These are phyloP conservation scores for Xiphorhynchus elegans DNA, from an alignment of 2,113 vertebrate genomes.

Conservation along the genomic window DNA sequence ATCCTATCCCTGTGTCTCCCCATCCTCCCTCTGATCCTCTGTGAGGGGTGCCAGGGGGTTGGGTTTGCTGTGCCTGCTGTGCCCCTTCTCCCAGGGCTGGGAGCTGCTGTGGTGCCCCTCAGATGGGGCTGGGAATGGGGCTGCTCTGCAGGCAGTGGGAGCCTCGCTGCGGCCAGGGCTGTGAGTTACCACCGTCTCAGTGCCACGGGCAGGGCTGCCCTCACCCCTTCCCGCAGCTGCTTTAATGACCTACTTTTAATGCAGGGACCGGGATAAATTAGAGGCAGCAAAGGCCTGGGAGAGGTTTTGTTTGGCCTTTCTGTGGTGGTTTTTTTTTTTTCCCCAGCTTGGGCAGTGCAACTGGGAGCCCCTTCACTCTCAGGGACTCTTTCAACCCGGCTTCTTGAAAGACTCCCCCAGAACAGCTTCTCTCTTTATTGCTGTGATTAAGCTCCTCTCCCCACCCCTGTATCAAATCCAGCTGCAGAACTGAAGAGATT, in stretches of 20 bases:
- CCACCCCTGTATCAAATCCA: conserved; percentile 68
- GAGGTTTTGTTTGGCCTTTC: conserved; percentile 34
- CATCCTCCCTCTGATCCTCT: neutral
- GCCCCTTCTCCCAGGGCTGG: fast-evolving
- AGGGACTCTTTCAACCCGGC: conserved; percentile 4
- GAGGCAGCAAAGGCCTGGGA: conserved; percentile 5
- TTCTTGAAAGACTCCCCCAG: conserved; percentile 54
- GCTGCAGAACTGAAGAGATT: conserved; percentile 68
- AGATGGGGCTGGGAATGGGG: neutral
- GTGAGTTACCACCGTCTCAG: neutral
- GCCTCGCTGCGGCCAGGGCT: neutral
- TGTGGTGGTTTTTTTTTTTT: neutral
- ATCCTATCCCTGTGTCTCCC: neutral
- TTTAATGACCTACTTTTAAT: conserved; percentile 35
- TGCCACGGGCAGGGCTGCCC: neutral
- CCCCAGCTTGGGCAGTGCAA: neutral
- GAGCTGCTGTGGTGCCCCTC: neutral
- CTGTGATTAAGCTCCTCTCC: conserved; percentile 61
- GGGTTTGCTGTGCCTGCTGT: fast-evolving
- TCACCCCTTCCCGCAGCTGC: neutral
- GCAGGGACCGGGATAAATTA: neutral
- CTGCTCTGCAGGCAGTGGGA: neutral
- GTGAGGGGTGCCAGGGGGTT: fast-evolving
- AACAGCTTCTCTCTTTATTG: conserved; percentile 59
- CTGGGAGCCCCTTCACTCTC: neutral